Evolutionary conservation across 2,888 invertebrate species (phyloP).

Genomic region (Danaus chrysippus): DNA sequence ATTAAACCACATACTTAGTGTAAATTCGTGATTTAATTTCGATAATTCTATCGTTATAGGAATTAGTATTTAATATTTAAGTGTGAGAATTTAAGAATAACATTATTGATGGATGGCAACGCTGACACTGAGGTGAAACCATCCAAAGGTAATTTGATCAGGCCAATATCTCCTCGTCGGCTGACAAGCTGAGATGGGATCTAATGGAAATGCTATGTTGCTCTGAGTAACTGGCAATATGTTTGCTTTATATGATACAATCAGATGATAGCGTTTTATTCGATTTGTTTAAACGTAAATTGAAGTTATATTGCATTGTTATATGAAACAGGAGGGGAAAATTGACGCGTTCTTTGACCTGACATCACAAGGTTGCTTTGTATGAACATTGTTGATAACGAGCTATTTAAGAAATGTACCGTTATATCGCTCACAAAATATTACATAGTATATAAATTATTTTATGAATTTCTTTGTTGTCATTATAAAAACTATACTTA

Average conservation of each 20-base stretch:
- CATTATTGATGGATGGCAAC: not conserved
- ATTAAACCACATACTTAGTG: not conserved
- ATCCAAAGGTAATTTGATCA: slow-evolving; percentile 63
- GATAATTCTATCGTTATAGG: not conserved
- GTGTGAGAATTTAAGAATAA: not conserved
- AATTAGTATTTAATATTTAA: not conserved
- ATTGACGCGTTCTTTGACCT: slow-evolving; percentile 1
- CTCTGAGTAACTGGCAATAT: slow-evolving; percentile 20
- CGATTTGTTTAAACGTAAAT: slow-evolving; percentile 4
- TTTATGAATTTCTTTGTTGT: slow-evolving; percentile 51
- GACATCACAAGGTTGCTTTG: slow-evolving; percentile 5
- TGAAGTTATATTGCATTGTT: not conserved
- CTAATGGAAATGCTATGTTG: slow-evolving; percentile 73
- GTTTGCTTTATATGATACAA: slow-evolving; percentile 9
- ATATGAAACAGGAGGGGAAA: not conserved
- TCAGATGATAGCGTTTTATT: slow-evolving; percentile 9
- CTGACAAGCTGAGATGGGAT: slow-evolving; percentile 61
- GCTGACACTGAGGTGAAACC: slow-evolving; percentile 34
- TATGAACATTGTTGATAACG: not conserved
- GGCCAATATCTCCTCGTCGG: slow-evolving; percentile 49
- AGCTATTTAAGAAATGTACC: slow-evolving; percentile 7
- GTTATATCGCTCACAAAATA: slow-evolving; percentile 25
- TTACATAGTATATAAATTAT: slow-evolving; percentile 25
- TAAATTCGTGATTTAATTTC: not conserved
- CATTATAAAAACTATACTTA: slow-evolving; percentile 44